Evolutionary conservation across 2,888 invertebrate genomes (phyloP).

Genomic region (Conomelus anceps): DNA sequence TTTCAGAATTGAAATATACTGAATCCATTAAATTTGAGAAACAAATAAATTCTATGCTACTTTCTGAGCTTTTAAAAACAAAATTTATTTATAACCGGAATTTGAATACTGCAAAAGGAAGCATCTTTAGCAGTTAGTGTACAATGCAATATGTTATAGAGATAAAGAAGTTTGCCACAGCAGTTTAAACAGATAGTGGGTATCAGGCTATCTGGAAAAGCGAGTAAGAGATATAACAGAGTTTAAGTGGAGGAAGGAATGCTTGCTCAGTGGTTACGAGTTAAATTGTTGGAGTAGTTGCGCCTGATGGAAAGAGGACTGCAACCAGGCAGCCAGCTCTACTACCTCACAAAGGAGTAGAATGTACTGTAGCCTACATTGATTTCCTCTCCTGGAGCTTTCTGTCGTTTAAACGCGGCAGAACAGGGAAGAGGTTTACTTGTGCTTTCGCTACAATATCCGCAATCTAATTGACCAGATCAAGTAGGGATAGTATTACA

Average conservation of each 20-base stretch:
- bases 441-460: neutral
- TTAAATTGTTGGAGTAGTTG: neutral
- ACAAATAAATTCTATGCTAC: too few species aligned
- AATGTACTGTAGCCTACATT: neutral
- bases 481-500: neutral
- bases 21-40: neutral
- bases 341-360: neutral
- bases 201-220: neutral
- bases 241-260: neutral
- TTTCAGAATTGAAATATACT: neutral
- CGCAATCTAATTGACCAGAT: neutral
- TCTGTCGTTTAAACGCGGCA: neutral
- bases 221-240: neutral
- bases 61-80: neutral
- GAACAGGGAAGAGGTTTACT: neutral
- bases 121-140: neutral
- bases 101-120: neutral
- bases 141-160: neutral
- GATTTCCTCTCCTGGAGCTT: neutral
- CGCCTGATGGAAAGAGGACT: neutral
- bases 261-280: neutral
- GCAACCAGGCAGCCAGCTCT: neutral
- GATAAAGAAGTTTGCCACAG: neutral
- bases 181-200: neutral
- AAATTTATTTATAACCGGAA: neutral